phyloP scores from a whole-genome alignment of 2,113 vertebrate genomes.

The Sinosuthora webbiana region DNA sequence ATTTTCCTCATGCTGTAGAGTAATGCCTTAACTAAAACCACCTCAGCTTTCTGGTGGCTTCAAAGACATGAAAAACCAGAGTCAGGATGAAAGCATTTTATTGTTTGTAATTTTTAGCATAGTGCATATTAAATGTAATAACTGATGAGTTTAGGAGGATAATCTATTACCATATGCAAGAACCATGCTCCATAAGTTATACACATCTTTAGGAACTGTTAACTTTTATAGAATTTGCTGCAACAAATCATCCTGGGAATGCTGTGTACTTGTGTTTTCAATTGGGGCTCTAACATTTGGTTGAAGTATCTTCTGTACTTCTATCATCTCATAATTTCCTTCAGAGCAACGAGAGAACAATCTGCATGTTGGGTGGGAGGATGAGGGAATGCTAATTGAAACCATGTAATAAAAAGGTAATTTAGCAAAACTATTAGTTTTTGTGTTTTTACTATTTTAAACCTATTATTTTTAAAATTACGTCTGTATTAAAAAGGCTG shows the following conservation, averaged over 20 bases:
- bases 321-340: slow-evolving; percentile 54
- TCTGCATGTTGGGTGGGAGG: slow-evolving; percentile 52
- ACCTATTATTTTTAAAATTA: slow-evolving; percentile 75
- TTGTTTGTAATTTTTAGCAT: slow-evolving; percentile 62
- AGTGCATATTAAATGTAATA: slow-evolving; percentile 59
- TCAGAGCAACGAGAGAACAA: slow-evolving; percentile 28
- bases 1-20: slow-evolving; percentile 39
- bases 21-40: slow-evolving; percentile 57
- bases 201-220: slow-evolving; percentile 21
- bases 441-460: slow-evolving; percentile 65
- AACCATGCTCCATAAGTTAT: slow-evolving; percentile 35
- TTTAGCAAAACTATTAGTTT: slow-evolving; percentile 69
- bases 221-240: slow-evolving; percentile 58
- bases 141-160: slow-evolving; percentile 60
- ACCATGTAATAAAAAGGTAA: slow-evolving; percentile 70
- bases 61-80: slow-evolving; percentile 47
- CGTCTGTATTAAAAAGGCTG: slow-evolving; percentile 67
- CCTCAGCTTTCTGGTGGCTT: slow-evolving; percentile 43
- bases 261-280: slow-evolving; percentile 5
- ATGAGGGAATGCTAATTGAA: slow-evolving; percentile 66
- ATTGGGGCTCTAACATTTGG: not conserved
- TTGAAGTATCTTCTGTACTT: slow-evolving; percentile 46
- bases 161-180: slow-evolving; percentile 21
- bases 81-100: slow-evolving; percentile 55
- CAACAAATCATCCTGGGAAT: not conserved